Percentiles rank a stretch among this genome's conserved stretches.
Evolutionary conservation across 2,797 vertebrate genomes (phyloP).

Genomic region (Lycodopsis pacificus): DNA sequence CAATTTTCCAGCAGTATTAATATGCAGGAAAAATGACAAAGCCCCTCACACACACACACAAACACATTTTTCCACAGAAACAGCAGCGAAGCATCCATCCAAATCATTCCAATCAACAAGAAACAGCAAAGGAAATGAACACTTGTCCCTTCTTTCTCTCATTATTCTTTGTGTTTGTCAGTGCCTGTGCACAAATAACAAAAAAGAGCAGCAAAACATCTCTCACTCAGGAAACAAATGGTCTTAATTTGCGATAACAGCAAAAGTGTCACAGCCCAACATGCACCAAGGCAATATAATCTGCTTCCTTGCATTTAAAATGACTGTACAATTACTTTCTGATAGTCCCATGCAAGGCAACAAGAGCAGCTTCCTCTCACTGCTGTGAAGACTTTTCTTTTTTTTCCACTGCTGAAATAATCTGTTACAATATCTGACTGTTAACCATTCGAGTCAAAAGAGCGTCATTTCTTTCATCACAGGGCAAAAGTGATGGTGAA

Average conservation of each 20-base stretch:
- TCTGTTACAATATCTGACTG: neutral
- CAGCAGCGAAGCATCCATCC: constrained; percentile 49
- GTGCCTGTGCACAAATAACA: neutral
- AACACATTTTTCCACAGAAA: constrained; percentile 2
- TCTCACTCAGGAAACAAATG: constrained; percentile 26
- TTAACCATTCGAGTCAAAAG: neutral
- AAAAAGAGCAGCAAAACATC: constrained; percentile 31
- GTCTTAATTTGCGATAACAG: neutral
- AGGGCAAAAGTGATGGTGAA: neutral
- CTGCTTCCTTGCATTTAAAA: neutral
- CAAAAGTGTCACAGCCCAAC: constrained; percentile 2
- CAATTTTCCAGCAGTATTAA: constrained; percentile 42
- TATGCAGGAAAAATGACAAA: constrained; percentile 31
- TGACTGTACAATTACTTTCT: neutral
- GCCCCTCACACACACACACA: neutral
- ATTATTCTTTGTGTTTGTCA: constrained; percentile 30
- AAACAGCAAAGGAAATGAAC: constrained; percentile 52
- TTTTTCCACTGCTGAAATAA: neutral
- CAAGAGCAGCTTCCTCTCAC: neutral
- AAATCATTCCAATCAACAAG: constrained; percentile 63
- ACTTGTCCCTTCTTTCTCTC: constrained; percentile 28
- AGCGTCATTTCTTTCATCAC: no score
- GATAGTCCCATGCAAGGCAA: neutral
- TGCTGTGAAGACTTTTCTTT: neutral
- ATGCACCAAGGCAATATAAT: neutral